These are phyloP conservation scores for Drosophila mauritiana DNA, from an alignment of 1,140 invertebrate species.

Conservation along the genomic window DNA sequence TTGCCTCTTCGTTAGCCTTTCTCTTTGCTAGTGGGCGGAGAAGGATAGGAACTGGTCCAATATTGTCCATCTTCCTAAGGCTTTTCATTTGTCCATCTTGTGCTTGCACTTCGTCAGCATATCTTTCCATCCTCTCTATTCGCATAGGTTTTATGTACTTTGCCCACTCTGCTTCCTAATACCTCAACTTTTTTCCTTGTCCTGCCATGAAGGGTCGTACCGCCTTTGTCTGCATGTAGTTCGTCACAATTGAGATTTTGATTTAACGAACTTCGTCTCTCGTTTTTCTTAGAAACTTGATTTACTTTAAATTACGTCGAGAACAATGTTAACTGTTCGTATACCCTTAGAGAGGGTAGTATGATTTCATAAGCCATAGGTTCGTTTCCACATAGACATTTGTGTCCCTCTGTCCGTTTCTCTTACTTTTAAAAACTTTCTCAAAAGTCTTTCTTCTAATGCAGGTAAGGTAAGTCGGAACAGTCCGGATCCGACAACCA, in stretches of 20 bases:
- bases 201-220: constrained; percentile 31
- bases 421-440: no score
- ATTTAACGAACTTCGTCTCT: constrained; percentile 67
- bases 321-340: neutral
- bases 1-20: constrained; percentile 13
- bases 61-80: constrained; percentile 81
- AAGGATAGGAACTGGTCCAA: constrained; percentile 58
- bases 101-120: constrained; percentile 58
- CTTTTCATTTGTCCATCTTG: constrained; percentile 77
- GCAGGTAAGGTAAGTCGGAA: no score
- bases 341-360: no score
- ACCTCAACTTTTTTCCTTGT: constrained; percentile 56
- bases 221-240: constrained; percentile 42
- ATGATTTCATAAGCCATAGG: no score
- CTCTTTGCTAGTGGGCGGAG: constrained; percentile 39
- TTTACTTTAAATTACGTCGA: constrained; percentile 22
- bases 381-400: no score
- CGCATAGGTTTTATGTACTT: constrained; percentile 26
- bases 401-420: no score
- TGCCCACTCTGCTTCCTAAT: constrained; percentile 12
- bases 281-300: constrained; percentile 43
- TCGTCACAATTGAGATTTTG: constrained; percentile 72
- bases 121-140: constrained; percentile 8
- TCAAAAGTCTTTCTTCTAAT: no score
- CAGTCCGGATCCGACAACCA: no score